phyloP scores from a whole-genome alignment of 2,797 vertebrate species.

The Apodemus agrarius region DNA sequence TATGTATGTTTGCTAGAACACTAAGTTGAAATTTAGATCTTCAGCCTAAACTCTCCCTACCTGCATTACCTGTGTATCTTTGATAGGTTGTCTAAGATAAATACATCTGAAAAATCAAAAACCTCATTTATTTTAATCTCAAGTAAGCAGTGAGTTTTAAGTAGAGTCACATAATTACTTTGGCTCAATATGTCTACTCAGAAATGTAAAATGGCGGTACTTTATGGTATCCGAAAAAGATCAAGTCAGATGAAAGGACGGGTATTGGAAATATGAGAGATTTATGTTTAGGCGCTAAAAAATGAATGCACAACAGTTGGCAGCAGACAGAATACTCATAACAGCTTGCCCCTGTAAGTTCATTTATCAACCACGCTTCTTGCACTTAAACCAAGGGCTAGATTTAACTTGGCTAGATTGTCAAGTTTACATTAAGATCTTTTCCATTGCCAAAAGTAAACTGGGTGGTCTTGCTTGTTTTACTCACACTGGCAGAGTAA shows the following conservation, averaged over 20 bases:
- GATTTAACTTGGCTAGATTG: conserved; percentile 70
- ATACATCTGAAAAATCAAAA: background rate
- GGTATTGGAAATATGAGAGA: background rate
- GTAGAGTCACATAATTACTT: conserved; percentile 1
- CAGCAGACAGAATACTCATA: conserved; percentile 24
- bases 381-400: conserved; percentile 65
- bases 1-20: background rate
- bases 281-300: background rate
- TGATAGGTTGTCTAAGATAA: background rate
- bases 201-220: background rate
- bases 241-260: background rate
- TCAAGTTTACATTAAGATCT: conserved; percentile 73
- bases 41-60: background rate
- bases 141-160: conserved; percentile 3
- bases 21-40: background rate
- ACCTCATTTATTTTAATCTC: background rate
- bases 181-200: background rate
- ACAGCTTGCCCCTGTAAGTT: conserved; percentile 42
- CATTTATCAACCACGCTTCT: conserved; percentile 38
- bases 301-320: background rate
- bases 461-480: conserved; percentile 76
- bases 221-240: background rate
- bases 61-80: background rate
- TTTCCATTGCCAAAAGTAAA: conserved; percentile 63
- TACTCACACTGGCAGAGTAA: conserved; percentile 71